Base-by-base conservation (phyloP, 2,113 vertebrate genomes). In the Forbesichthys agassizii region DNA sequence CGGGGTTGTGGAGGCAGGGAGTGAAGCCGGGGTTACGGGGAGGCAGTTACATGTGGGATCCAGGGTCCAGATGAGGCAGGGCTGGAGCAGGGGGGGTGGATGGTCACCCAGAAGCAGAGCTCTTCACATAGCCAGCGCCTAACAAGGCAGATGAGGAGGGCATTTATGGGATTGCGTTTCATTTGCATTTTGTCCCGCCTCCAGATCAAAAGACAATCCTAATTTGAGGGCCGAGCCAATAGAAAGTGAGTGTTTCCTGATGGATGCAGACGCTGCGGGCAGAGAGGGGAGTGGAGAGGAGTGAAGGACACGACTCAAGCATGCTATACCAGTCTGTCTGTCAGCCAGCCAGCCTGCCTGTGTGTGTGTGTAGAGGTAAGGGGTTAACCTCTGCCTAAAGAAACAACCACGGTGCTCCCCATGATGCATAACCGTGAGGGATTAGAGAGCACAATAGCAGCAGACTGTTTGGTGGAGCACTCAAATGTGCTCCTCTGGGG, bases 401-500 rank as follows among this genome's bases (percentile, higher is more conserved):
- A 86, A 54, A 86, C 75, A 73, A 86, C 82, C 81, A 83, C 74
- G 63, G 72, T 5, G 77, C 84, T 88, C 84, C 86, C 87, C 87
- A 70, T 89, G 90, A 91, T 90, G 91, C 90, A 92, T 91, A 88
- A 91, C 91, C 84, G 81, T 80, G 80, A 89, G 88, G 88, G 91
- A 91, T 92, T 91, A 91, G 82, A 83, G 80, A 82, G 84, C 89
- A 92, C 86, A 91, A 90, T 3, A 92, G 88, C 88, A 71, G 84
- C 78, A 83, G 89, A 88, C 88, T 89, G 86, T 92, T 90, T 92
- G 89, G 88, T 90, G 88, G 82, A 85, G 85, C 87, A 84, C 90
- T 92, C 92, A 93, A 89, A 90, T 81, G 88, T 86, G 80, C 89
- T 92, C 90, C 90, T 93, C 80, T 85, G 89, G 91, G 90, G 90